Conservation (phyloP, 2,797 vertebrate genomes). For the Lepus oiostolus region DNA sequence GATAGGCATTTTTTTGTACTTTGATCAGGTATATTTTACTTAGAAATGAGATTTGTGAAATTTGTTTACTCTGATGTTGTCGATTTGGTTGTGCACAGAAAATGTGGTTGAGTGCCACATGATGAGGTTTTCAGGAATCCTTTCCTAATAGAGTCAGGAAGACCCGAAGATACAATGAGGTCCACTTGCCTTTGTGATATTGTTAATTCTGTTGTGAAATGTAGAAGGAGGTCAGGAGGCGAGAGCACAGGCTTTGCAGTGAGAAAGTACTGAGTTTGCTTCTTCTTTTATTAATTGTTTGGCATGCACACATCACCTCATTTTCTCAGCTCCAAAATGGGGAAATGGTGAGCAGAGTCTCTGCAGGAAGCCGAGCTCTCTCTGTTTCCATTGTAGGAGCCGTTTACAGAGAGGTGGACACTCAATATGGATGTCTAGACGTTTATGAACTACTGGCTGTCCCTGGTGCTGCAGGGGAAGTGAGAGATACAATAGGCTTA, state of each 20-base stretch:
- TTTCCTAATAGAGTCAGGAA: not conserved
- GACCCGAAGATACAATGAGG: slow-evolving; percentile 5
- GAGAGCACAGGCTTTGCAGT: not conserved
- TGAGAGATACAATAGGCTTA: not conserved
- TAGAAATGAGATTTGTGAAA: not conserved
- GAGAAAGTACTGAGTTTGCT: not conserved
- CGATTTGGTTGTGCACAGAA: not conserved
- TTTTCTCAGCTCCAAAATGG: not conserved
- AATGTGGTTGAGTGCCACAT: not conserved
- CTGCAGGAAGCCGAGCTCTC: not conserved
- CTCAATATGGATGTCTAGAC: not conserved
- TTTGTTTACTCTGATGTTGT: not conserved
- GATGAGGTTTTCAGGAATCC: not conserved
- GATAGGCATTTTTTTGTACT: not conserved
- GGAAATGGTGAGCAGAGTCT: not conserved
- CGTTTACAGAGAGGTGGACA: not conserved
- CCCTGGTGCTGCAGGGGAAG: not conserved
- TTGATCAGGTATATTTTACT: slow-evolving; percentile 38
- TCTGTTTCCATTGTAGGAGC: not conserved
- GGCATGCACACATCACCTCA: not conserved
- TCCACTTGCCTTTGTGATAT: not conserved
- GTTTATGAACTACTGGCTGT: not conserved
- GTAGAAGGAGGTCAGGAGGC: not conserved
- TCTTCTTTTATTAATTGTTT: not conserved
- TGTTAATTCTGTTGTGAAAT: slow-evolving; percentile 19